A percentile compares a stretch with the other conserved stretches of the same genome.
Evolutionary conservation across 2,797 vertebrate species (phyloP).

Genomic region (Ara ararauna): DNA sequence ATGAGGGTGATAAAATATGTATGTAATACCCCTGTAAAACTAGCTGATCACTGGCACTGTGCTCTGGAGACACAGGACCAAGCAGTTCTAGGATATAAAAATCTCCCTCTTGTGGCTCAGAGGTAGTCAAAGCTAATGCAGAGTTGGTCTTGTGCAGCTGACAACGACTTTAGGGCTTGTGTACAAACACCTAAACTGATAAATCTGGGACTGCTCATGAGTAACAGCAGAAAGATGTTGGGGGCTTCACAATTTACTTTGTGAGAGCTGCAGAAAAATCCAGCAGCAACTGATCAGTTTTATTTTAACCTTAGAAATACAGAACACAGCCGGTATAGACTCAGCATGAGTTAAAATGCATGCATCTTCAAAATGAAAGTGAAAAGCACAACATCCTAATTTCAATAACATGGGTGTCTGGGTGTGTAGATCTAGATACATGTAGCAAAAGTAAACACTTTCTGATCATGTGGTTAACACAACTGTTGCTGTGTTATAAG

Average conservation of each 20-base stretch:
- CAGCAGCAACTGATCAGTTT: not conserved
- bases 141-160: not conserved
- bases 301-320: not conserved
- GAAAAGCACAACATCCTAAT: not conserved
- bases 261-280: not conserved
- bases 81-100: not conserved
- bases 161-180: not conserved
- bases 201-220: not conserved
- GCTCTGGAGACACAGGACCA: not conserved
- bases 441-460: rapidly evolving
- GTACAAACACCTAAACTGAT: not conserved
- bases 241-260: not conserved
- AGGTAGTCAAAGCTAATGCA: not conserved
- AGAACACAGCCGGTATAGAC: not conserved
- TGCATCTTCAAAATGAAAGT: not conserved
- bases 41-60: not conserved
- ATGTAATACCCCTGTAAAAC: not conserved
- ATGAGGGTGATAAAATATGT: not conserved
- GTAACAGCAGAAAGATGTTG: not conserved
- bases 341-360: not conserved
- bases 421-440: not conserved
- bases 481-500: not conserved
- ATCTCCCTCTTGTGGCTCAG: not conserved
- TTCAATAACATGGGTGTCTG: not conserved
- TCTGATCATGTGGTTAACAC: not conserved